These are phyloP conservation scores for Bombus vancouverensis DNA, from an alignment of 1,140 invertebrate species.

Conservation along the genomic window DNA sequence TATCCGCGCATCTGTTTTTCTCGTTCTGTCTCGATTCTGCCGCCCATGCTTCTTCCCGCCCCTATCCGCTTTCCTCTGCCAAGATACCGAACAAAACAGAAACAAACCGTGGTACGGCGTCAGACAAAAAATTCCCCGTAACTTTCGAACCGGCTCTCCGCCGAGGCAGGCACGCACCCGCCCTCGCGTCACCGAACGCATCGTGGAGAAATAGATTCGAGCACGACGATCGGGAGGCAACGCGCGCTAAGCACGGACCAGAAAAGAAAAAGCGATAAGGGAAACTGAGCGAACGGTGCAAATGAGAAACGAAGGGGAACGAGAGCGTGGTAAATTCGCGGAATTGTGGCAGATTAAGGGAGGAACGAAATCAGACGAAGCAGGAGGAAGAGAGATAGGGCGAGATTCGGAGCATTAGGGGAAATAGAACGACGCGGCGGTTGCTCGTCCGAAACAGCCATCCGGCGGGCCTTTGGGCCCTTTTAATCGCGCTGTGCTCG, in stretches of 20 bases:
- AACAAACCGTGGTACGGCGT: neutral
- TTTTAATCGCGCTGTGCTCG: slow-evolving; percentile 9
- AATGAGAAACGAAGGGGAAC: neutral
- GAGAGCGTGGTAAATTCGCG: neutral
- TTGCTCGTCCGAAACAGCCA: neutral
- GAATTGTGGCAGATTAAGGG: neutral
- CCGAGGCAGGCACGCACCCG: neutral
- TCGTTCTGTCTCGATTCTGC: neutral
- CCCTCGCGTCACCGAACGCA: neutral
- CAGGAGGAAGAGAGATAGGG: too few relatives aligned
- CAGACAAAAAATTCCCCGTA: neutral
- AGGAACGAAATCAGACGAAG: neutral
- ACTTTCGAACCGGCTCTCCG: neutral
- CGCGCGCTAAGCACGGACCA: neutral
- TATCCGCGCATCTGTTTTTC: slow-evolving; percentile 6
- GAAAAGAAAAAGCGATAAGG: neutral
- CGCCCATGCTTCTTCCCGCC: neutral
- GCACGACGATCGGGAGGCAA: neutral
- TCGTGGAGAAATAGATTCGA: neutral
- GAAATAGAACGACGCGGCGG: neutral
- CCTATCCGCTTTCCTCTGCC: too few relatives aligned
- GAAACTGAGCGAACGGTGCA: neutral
- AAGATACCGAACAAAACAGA: neutral
- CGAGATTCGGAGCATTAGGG: too few relatives aligned
- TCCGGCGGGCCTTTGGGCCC: neutral